These are phyloP conservation scores for Actinia equina DNA, from an alignment of 64 coral and sea anemone genomes.

Conservation along the genomic window DNA sequence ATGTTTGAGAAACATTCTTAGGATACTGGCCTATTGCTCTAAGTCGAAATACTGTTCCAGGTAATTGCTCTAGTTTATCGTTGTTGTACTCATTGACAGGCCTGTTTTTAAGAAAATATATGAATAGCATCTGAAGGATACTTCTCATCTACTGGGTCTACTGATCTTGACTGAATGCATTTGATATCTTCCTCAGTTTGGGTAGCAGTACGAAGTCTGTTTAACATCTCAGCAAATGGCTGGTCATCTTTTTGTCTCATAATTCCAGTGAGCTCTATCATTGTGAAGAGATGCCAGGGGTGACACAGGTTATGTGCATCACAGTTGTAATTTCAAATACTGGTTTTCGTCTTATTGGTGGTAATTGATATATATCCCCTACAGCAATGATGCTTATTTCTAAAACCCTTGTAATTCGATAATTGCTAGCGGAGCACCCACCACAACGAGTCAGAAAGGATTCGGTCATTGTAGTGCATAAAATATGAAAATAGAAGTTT, in stretches of 20 bases:
- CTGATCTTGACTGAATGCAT: conserved; percentile 34
- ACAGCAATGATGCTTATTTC: conserved; percentile 28
- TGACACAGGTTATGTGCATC: conserved; percentile 28
- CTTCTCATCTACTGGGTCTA: conserved; percentile 16
- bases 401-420: too few relatives aligned
- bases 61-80: conserved; percentile 22
- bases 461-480: too few relatives aligned
- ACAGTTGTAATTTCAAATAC: conserved; percentile 15
- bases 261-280: conserved; percentile 28
- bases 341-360: conserved; percentile 10
- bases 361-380: conserved; percentile 22
- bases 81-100: conserved; percentile 42
- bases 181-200: conserved; percentile 28
- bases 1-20: conserved; percentile 17
- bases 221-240: neutral
- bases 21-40: neutral
- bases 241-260: conserved; percentile 25
- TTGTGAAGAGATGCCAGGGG: conserved; percentile 66
- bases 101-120: neutral
- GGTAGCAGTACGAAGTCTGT: conserved; percentile 8
- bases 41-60: neutral
- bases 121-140: conserved; percentile 26
- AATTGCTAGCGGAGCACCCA: too few relatives aligned
- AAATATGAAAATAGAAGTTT: too few relatives aligned
- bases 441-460: too few relatives aligned